Evolutionary conservation across 2,888 invertebrate genomes (phyloP).

Genomic region (Leptinotarsa juncta): DNA sequence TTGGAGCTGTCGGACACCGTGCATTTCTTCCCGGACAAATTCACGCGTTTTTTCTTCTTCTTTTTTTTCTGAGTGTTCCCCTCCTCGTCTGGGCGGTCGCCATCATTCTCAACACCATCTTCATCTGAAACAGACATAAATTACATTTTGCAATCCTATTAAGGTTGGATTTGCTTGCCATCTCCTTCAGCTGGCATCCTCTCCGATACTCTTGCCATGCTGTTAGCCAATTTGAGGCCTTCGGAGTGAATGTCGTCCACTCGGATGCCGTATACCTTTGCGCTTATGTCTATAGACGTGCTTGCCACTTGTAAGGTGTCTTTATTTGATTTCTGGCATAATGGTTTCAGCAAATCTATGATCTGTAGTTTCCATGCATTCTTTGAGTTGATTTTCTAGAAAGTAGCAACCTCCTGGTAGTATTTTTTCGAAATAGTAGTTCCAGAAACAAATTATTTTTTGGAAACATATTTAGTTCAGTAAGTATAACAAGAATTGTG

Average conservation of each 20-base stretch:
- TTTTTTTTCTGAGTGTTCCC: conserved; percentile 43
- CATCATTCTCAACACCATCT: conserved; percentile 42
- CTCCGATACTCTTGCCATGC: conserved; percentile 64
- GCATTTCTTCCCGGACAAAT: conserved; percentile 46
- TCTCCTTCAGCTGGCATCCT: conserved; percentile 29
- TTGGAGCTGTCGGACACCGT: conserved; percentile 53
- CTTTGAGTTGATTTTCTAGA: conserved; percentile 86
- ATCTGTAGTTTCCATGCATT: conserved; percentile 90
- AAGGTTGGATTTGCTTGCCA: conserved; percentile 26
- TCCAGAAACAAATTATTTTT: too few species aligned
- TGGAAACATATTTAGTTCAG: too few species aligned
- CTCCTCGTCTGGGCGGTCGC: conserved; percentile 45
- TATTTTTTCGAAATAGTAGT: neutral
- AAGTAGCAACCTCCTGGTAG: conserved; percentile 41
- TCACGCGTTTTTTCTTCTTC: conserved; percentile 49
- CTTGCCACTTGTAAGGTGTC: conserved; percentile 84
- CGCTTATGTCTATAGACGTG: conserved; percentile 87
- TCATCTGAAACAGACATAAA: conserved; percentile 22
- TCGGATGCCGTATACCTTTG: conserved; percentile 78
- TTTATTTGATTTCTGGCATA: conserved; percentile 76
- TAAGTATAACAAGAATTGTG: too few species aligned
- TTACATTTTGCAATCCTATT: neutral
- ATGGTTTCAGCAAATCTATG: conserved; percentile 85
- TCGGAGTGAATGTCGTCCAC: conserved; percentile 88
- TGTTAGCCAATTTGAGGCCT: conserved; percentile 81